Evolutionary conservation across 2,113 vertebrate genomes (phyloP), one percentile per base, ranked within the genome.

Genomic region (Zosterops hypoxanthus): DNA sequence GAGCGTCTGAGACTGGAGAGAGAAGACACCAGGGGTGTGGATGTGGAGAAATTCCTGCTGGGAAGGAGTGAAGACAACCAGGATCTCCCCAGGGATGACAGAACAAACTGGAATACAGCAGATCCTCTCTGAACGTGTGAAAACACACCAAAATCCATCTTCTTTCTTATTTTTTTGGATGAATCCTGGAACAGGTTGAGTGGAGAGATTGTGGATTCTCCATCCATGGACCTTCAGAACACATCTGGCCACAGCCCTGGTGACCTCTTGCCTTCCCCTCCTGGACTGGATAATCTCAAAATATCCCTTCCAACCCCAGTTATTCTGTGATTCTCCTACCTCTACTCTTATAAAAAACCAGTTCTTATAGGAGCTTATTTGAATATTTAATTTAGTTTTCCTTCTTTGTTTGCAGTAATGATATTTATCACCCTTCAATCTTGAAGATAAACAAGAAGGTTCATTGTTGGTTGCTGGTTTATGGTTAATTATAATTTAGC

Each of bases 41-140:
- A 14, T 29, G 72, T 44, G 41, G 33, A 50, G 26, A 29, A 87
- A 55, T 68, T 17, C 34, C 44, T 26, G 50, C 42, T 49, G 49
- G 60, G 39, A 64, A 33, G 55, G 59, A 69, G 36, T 4, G 56
- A 23, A 33, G 19, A 15, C 56, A 57, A 0, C 28, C 22, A 61
- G 47, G 16, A 18, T 26, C 47, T 57, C 21, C 53, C 47, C 33
- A 19, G 28, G 5, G 46, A 13, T 68, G 19, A 15, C 46, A 64
- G 39, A 42, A 13, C 26, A 8, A n/a, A 44, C 1, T 9, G 50
- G 50, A 70, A 23, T 47, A n/a, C 24, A 68, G 79, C 33, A 73
- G 18, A 69, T 73, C 36, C 17, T n/a, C 11, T 26, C 36, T 1
- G 7, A 16, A 20, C 0, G 0, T 2, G 3, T 22, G 36, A 22